Percentiles rank a stretch among this genome's conserved stretches.
Conservation (phyloP, 2,888 invertebrate species). For the Drosophila siamana region DNA sequence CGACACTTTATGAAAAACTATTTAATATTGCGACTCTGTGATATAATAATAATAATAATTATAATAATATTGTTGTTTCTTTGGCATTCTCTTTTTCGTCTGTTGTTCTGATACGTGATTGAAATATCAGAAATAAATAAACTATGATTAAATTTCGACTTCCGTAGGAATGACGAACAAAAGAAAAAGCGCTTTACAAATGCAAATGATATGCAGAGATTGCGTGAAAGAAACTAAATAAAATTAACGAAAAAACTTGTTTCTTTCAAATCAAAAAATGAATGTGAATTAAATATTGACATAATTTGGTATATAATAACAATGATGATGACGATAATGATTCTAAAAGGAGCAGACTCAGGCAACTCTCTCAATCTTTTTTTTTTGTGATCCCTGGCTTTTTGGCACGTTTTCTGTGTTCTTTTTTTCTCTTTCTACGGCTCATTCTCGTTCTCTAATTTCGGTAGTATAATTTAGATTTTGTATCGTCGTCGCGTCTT, state of each 20-base stretch:
- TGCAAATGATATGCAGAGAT: slow-evolving; percentile 25
- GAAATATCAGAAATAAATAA: slow-evolving; percentile 19
- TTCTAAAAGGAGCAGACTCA: slow-evolving; percentile 9
- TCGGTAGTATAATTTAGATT: slow-evolving; percentile 51
- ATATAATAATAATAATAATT: slow-evolving; percentile 1
- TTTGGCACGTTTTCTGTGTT: slow-evolving; percentile 21
- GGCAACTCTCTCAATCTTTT: too few relatives aligned
- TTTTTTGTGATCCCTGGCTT: neutral
- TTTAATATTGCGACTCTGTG: slow-evolving; percentile 5
- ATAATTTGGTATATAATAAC: slow-evolving; percentile 48
- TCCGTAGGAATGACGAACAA: slow-evolving; percentile 21
- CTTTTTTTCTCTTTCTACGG: neutral
- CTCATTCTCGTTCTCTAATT: slow-evolving; percentile 3
- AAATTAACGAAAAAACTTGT: slow-evolving; percentile 30
- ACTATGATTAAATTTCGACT: slow-evolving; percentile 26
- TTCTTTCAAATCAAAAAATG: slow-evolving; percentile 1
- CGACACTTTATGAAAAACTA: neutral
- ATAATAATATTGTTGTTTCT: neutral
- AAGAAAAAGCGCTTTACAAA: neutral
- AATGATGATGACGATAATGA: slow-evolving; percentile 32
- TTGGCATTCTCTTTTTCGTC: neutral
- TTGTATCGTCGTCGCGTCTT: slow-evolving; percentile 29
- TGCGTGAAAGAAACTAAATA: slow-evolving; percentile 5
- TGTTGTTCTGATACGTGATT: neutral
- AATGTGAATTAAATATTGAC: slow-evolving; percentile 21